Conservation (phyloP, 2,797 vertebrate species). For the Gymnodraco acuticeps region DNA sequence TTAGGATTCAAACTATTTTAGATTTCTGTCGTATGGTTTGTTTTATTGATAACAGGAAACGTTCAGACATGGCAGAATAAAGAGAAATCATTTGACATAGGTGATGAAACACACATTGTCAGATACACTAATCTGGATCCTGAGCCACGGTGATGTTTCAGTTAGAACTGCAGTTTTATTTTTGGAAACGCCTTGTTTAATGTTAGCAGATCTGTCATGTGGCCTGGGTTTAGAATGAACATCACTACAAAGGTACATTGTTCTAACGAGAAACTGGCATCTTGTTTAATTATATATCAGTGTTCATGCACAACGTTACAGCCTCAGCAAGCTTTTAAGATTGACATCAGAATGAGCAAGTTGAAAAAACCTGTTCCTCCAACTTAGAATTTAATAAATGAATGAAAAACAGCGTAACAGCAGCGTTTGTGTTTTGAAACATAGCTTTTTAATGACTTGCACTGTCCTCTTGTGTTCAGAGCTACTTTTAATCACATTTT, state of each 20-base stretch:
- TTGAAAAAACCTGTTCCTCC: constrained; percentile 6
- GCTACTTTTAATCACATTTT: constrained; percentile 10
- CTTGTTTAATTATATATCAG: constrained; percentile 7
- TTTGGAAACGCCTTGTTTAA: constrained; percentile 49
- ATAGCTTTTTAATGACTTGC: background rate
- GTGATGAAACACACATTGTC: constrained; percentile 25
- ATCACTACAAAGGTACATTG: constrained; percentile 25
- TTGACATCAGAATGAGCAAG: constrained; percentile 9
- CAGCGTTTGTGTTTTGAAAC: background rate
- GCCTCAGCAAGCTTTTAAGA: background rate
- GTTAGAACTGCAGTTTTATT: constrained; percentile 44
- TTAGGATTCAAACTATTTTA: background rate
- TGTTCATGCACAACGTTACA: constrained; percentile 5
- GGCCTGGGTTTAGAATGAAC: constrained; percentile 34
- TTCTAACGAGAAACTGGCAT: constrained; percentile 23
- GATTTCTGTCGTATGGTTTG: background rate
- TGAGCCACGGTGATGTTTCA: constrained; percentile 30
- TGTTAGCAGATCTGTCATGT: constrained; percentile 25
- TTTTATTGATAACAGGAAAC: background rate
- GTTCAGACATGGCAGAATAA: constrained; percentile 7
- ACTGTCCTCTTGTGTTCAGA: background rate
- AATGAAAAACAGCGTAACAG: constrained; percentile 1
- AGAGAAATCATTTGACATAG: constrained; percentile 7
- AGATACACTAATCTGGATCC: constrained; percentile 15
- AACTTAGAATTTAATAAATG: constrained; percentile 11